Percentiles rank a stretch among this genome's conserved stretches.
phyloP scores from a whole-genome alignment of 1,140 invertebrate genomes.

The Bombus polaris region DNA sequence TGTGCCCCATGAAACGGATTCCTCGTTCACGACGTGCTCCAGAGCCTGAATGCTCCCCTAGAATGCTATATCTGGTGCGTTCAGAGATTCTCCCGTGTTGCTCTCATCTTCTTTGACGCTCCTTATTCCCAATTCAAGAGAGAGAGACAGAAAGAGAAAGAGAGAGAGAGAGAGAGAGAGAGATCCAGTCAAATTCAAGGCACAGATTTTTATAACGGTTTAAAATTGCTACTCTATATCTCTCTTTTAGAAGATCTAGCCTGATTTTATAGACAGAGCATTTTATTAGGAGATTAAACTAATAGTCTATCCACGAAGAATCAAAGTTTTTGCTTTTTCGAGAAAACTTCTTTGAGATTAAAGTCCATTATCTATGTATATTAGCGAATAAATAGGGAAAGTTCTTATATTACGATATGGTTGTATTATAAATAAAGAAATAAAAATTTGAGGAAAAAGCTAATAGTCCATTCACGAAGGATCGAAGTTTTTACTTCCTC shows the following conservation, averaged over 20 bases:
- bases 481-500: background rate
- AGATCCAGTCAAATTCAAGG: background rate
- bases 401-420: too few relatives aligned
- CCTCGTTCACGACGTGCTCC: constrained; percentile 32
- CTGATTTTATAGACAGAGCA: too few relatives aligned
- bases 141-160: too few relatives aligned
- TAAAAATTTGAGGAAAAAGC: background rate
- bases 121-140: background rate
- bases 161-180: too few relatives aligned
- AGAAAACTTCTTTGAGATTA: background rate
- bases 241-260: background rate
- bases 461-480: background rate
- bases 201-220: background rate
- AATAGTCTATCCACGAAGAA: background rate
- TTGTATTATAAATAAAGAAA: too few relatives aligned
- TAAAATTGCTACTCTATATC: background rate
- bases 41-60: background rate
- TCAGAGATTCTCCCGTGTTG: background rate
- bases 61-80: background rate
- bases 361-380: too few relatives aligned
- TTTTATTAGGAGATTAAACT: background rate
- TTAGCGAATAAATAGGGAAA: too few relatives aligned
- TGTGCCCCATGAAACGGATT: constrained; percentile 14
- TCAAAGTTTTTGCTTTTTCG: background rate
- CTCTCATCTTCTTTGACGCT: background rate